These are phyloP conservation scores for Carcharodon carcharias DNA, from an alignment of 2,797 vertebrate genomes.

Conservation along the genomic window DNA sequence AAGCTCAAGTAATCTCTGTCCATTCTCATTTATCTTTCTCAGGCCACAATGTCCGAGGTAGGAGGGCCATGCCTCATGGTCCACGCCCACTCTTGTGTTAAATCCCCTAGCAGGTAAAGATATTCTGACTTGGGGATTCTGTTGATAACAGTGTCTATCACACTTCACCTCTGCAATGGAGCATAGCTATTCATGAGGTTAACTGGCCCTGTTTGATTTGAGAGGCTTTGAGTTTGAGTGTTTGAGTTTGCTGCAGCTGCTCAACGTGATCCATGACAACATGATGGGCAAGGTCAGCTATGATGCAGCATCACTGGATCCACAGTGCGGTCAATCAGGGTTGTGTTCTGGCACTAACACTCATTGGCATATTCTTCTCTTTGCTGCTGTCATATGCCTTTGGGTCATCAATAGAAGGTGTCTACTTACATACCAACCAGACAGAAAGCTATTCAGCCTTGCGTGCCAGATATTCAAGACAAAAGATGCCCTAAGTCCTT, in stretches of 20 bases:
- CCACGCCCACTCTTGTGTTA: background rate
- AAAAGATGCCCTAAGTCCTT: background rate
- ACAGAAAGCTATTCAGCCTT: background rate
- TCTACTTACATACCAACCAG: background rate
- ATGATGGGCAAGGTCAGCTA: background rate
- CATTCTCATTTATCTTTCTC: background rate
- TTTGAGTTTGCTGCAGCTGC: background rate
- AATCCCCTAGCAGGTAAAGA: background rate
- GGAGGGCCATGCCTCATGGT: too few relatives aligned
- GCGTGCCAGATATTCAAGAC: background rate
- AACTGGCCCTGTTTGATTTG: background rate
- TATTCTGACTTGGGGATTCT: too few relatives aligned
- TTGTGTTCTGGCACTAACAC: background rate
- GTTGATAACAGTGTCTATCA: too few relatives aligned
- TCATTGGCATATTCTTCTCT: background rate
- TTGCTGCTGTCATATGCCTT: background rate
- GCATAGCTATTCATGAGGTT: background rate
- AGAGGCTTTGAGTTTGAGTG: too few relatives aligned
- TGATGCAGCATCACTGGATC: background rate
- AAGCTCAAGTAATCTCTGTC: background rate
- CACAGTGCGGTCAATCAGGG: background rate
- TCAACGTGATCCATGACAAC: background rate
- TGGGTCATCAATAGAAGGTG: background rate
- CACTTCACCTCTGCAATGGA: background rate
- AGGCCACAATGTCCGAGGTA: too few relatives aligned